Base-by-base conservation (phyloP, 2,888 invertebrate genomes). In the Perizoma affinitatum region DNA sequence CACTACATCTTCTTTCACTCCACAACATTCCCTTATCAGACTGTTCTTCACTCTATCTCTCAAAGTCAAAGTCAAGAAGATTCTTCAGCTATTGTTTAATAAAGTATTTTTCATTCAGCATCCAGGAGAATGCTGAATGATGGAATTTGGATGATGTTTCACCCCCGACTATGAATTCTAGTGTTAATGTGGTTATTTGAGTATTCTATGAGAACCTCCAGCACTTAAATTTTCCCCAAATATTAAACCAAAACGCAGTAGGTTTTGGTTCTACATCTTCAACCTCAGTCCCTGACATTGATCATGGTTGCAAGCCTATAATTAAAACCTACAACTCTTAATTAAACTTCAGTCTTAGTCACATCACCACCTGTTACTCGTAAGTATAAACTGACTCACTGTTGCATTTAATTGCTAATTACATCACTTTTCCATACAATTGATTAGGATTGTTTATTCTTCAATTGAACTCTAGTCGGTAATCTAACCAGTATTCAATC, bases 301-400 rank as follows among this genome's bases (percentile, higher is more conserved):
- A 58, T 57, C 46, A 49, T n/a, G 54, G 57, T 35, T 40, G 41
- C 35, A 45, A 45, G 57, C 4, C 35, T 38, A 42, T 41, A 40
- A 50, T 50, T 57, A 51, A 42, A 58, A 22, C 22, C 35, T 43
- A 46, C 44, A 54, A 50, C 34, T 22, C 22, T n/a, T 52, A 7
- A 54, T 40, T 56, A 45, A 36, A 54, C 47, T 48, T 63, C 57
- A 61, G 61, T 63, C 51, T 68, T 69, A 69, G 63, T 69, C 69
- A 69, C 65, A 65, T 55, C 54, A 54, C 58, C 69, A 69, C 69
- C 67, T 67, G 69, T 69, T 65, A n/a, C n/a, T n/a, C n/a, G n/a
- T n/a, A 48, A 58, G 61, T 47, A 66, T 66, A 63, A 68, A 55
- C 61, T 69, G 66, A 67, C 49, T 69, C 69, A 69, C 50, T 43